Evolutionary conservation across 2,888 invertebrate genomes (phyloP).

Genomic region (Keiferia lycopersicella): DNA sequence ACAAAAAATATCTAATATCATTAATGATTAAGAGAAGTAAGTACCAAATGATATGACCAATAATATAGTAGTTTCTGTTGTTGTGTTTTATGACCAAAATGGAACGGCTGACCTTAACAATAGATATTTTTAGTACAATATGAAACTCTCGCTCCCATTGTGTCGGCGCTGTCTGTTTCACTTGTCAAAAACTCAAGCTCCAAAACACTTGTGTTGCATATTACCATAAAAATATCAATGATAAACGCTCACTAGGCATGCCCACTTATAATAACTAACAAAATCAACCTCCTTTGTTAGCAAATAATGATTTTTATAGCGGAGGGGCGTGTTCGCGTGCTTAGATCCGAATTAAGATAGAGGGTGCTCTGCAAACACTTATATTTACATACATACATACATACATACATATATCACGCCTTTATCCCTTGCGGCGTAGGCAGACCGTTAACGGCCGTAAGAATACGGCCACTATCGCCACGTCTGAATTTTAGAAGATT

Average conservation of each 20-base stretch:
- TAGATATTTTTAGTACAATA: neutral
- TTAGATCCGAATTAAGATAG: too few relatives aligned
- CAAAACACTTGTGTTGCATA: conserved; percentile 56
- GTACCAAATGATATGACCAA: too few relatives aligned
- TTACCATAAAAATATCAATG: conserved; percentile 55
- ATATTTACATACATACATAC: too few relatives aligned
- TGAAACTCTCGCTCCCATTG: neutral
- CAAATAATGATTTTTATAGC: conserved; percentile 61
- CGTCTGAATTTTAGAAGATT: too few relatives aligned
- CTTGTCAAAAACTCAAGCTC: conserved; percentile 40
- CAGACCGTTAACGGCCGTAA: too few relatives aligned
- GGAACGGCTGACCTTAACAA: neutral
- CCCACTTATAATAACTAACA: conserved; percentile 59
- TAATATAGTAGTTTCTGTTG: too few relatives aligned
- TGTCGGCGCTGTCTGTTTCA: conserved; percentile 21
- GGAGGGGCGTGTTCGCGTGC: conserved; percentile 57
- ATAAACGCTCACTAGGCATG: conserved; percentile 37
- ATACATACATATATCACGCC: too few relatives aligned
- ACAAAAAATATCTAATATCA: too few relatives aligned
- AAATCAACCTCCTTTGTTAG: conserved; percentile 73
- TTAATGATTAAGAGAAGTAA: too few relatives aligned
- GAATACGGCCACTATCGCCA: too few relatives aligned
- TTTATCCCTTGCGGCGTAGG: too few relatives aligned
- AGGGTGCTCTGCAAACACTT: too few relatives aligned
- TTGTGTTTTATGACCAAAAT: neutral